Base-by-base conservation (phyloP, 2,888 invertebrate genomes). In the Eupithecia centaureata region DNA sequence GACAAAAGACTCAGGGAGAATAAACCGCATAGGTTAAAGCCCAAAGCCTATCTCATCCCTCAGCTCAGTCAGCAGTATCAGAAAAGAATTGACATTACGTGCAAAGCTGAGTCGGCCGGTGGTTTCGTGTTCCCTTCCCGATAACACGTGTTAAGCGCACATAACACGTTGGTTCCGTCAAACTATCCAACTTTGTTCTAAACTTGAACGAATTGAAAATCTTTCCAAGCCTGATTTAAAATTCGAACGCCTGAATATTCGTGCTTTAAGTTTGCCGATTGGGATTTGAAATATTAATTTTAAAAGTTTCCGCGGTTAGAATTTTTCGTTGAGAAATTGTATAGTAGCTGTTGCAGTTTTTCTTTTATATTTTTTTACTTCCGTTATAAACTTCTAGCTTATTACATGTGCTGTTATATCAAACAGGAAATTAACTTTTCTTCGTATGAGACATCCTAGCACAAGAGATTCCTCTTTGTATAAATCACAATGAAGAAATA, bases 251-350 rank as follows among this genome's bases (percentile, higher is more conserved):
- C 22, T 54, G 54, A 25, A 63, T 54, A 47, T 47, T 10, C 47
- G 1, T 33, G 5, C 61, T 30, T 51, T 15, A 30, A 56, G 54
- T 56, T 56, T 27, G 27, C 27, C 54, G 54, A 57, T 22, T 28
- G 57, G 62, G 51, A 35, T 25, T 52, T 66, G 33, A 62, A 59
- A 38, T 67, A 67, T 67, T 67, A 58, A 62, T 62, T 66, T 67
- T 28, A 35, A 30, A 56, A 56, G 25, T 30, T 8, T 5, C 5
- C 54, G 28, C 7, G 28, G 8, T 27, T 25, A 15, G 52, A 22
- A n/a, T n/a, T 42, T 54, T n/a, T 15, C n/a, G 4, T 10, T 5
- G 27, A 28, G 28, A n/a, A 54, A 30, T 18, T 56, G 5, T 52
- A 8, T 13, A 15, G 27, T 13, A 27, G 27, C 22, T 22, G 28